Base-by-base conservation (phyloP, 2,113 vertebrate species). In the Microtus oregoni region DNA sequence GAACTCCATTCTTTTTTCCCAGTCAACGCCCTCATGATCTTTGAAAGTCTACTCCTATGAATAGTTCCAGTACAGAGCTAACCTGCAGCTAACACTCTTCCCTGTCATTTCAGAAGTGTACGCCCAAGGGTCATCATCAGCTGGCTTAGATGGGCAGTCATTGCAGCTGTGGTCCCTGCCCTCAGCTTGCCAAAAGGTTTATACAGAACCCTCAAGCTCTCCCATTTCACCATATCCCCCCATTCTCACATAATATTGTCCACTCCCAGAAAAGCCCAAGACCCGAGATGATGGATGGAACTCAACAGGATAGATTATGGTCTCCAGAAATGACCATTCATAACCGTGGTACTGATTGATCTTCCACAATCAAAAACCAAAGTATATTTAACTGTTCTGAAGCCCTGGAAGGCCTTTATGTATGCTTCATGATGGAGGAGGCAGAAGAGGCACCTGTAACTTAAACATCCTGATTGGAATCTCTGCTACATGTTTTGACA, bases 141-240 rank as follows among this genome's bases (percentile, higher is more conserved):
- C 26, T n/a, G 24, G 44, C 73, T 91, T 47, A 52, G 13, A 75
- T n/a, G 3, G 67, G 8, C 2, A 38, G 44, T 1, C 47, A 22
- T 70, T 79, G 15, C 0, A 67, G 13, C 13, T 35, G 8, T 61
- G 7, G 14, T 24, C 22, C 6, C 10, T 47, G 17, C 7, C 3
- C 13, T 20, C 7, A 50, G 8, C 28, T 19, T 55, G 15, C 68
- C 55, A 52, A 17, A 19, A 67, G 20, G 7, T 2, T 55, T n/a
- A 6, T 47, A 32, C 1, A 52, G 75, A 7, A 0, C 19, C 82
- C 41, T 26, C 0, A 10, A 32, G n/a, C 12, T 86, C 9, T 7
- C 26, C 17, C 30, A 5, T 52, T 26, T 83, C 26, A 65, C 2
- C 15, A 5, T 0, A 4, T 7, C 0, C 0, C 30, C 10, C 10